Percentiles rank a stretch among this genome's conserved stretches.
Evolutionary conservation across 1,140 invertebrate species (phyloP).

Genomic region (Drosophila repletoides): DNA sequence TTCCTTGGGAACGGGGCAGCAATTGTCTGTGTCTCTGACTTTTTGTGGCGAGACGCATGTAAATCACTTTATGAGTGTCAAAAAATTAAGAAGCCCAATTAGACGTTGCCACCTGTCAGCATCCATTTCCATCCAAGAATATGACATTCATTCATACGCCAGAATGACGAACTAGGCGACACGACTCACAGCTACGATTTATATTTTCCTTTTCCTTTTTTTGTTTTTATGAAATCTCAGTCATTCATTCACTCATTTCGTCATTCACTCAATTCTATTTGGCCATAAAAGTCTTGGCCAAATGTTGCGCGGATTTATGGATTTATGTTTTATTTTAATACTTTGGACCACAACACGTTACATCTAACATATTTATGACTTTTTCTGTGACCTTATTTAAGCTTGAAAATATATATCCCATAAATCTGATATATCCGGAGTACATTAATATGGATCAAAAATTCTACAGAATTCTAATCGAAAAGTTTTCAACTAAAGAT

Average conservation of each 20-base stretch:
- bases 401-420: no score
- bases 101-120: conserved; percentile 82
- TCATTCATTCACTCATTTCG: background rate
- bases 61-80: conserved; percentile 69
- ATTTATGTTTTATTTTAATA: conserved; percentile 47
- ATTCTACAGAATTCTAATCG: no score
- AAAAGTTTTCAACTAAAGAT: no score
- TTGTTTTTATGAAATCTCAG: no score
- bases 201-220: conserved; percentile 31
- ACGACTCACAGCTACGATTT: conserved; percentile 61
- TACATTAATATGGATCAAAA: no score
- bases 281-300: conserved; percentile 37
- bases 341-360: conserved; percentile 10
- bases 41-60: conserved; percentile 32
- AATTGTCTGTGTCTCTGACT: conserved; percentile 56
- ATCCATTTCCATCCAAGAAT: conserved; percentile 76
- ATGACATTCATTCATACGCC: conserved; percentile 77
- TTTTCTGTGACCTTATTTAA: conserved; percentile 6
- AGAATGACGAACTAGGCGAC: conserved; percentile 68
- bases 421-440: no score
- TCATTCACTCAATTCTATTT: conserved; percentile 4
- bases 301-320: conserved; percentile 46
- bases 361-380: conserved; percentile 17
- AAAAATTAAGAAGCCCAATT: conserved; percentile 82
- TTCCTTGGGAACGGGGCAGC: conserved; percentile 38